These are phyloP conservation scores for Urocolius indicus DNA, from an alignment of 2,113 vertebrate genomes.

Conservation along the genomic window DNA sequence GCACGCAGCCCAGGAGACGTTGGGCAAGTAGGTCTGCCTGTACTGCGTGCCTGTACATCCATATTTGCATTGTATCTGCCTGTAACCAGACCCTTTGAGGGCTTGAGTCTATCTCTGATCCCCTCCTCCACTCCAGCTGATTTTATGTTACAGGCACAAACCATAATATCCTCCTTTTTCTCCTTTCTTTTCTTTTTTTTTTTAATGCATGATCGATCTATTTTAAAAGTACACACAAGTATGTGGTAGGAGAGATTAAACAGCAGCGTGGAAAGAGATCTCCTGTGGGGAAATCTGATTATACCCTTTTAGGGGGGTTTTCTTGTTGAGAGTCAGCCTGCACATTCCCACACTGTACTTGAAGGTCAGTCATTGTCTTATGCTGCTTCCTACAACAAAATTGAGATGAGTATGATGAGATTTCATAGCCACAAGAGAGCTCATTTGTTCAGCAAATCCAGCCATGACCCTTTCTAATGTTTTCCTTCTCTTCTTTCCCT, in stretches of 20 bases:
- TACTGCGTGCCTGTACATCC: neutral
- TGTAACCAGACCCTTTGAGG: neutral
- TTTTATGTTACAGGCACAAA: neutral
- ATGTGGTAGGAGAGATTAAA: slow-evolving; percentile 39
- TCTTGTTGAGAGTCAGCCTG: slow-evolving; percentile 51
- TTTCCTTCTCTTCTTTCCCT: slow-evolving; percentile 18
- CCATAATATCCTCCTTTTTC: neutral
- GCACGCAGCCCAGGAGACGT: rapidly evolving
- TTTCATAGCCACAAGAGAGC: slow-evolving; percentile 68
- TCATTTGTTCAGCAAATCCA: slow-evolving; percentile 76
- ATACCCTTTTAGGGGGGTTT: slow-evolving; percentile 41
- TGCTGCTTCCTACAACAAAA: slow-evolving; percentile 68
- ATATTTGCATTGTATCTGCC: neutral
- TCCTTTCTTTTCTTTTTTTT: neutral
- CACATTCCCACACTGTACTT: slow-evolving; percentile 59
- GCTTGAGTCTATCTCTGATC: neutral
- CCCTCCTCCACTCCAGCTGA: neutral
- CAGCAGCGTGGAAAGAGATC: neutral
- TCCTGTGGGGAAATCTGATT: slow-evolving; percentile 41
- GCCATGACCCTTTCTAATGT: slow-evolving; percentile 66
- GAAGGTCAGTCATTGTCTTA: slow-evolving; percentile 74
- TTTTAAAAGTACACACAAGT: slow-evolving; percentile 30
- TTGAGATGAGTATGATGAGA: slow-evolving; percentile 65
- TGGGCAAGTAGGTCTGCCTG: neutral
- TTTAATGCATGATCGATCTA: neutral